Conservation (phyloP, 2,888 invertebrate species). For the Adineta ricciae region DNA sequence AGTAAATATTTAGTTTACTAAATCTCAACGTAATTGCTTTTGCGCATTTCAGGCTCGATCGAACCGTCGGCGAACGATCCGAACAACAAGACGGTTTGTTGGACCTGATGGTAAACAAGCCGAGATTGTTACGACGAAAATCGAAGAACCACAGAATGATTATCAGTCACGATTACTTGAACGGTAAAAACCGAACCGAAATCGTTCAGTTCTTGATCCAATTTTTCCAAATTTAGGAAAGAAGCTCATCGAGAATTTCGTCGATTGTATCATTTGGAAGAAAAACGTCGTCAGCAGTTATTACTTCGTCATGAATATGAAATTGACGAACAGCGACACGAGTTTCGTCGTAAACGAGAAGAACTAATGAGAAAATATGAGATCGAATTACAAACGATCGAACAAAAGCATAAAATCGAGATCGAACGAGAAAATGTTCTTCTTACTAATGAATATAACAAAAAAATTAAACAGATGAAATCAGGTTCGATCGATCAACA, state of each 20-base stretch:
- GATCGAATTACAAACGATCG: slow-evolving; percentile 18
- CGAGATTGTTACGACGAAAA: neutral
- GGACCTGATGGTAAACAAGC: neutral
- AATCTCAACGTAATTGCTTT: neutral
- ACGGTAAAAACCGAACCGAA: neutral
- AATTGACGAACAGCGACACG: neutral
- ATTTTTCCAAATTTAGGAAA: neutral
- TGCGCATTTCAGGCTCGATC: neutral
- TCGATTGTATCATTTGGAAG: neutral
- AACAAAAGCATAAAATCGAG: slow-evolving; percentile 29
- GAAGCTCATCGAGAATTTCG: slow-evolving; percentile 3
- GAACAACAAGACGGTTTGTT: neutral
- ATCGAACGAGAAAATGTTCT: slow-evolving; percentile 26
- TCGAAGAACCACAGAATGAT: neutral
- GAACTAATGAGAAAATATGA: slow-evolving; percentile 31
- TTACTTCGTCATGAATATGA: neutral
- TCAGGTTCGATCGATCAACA: neutral
- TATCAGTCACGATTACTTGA: neutral
- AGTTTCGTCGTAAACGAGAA: slow-evolving; percentile 24
- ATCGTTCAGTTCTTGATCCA: no score
- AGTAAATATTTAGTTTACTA: no score
- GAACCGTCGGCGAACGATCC: neutral
- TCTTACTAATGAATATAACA: slow-evolving; percentile 25
- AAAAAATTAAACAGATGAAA: slow-evolving; percentile 30
- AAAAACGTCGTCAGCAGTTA: slow-evolving; percentile 1